Evolutionary conservation across 2,888 invertebrate genomes (phyloP), one percentile per base, ranked within the genome.

Genomic region (Torymus auratus): DNA sequence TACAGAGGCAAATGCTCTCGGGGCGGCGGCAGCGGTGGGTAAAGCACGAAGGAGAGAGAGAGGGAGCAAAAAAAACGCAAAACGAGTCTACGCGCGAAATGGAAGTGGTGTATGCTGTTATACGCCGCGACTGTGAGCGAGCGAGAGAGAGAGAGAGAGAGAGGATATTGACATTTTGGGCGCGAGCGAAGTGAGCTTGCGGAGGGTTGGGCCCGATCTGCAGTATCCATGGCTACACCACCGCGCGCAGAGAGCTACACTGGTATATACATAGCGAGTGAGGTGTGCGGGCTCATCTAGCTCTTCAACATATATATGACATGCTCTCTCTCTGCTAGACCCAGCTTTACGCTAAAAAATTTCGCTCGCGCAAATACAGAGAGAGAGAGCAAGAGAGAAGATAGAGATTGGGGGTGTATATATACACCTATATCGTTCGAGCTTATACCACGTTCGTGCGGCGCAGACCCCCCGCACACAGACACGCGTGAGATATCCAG

Each of bases 121-220:
- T 7, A 20, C 41, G 7, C 41, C 41, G 7, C 41, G 0, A 41
- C 28, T 41, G 7, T 41, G 20, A 52, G 72, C 61, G 72, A 68
- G 56, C 62, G n/a, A 12, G 52, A 20, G 53, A 55, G 78, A 64
- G 77, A 77, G 78, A 81, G 68, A 83, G 82, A 86, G 86, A 85
- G 87, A 87, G 88, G 88, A 89, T 90, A 90, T 89, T 88, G 90
- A 90, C 90, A 90, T 90, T 89, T 90, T 88, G 87, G 89, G 88
- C 85, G 87, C 55, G 15, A 15, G 58, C 61, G 56, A 13, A 13
- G 69, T 28, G 12, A 28, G 56, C n/a, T n/a, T 41, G 56, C n/a
- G 56, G 58, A 17, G 70, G n/a, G 20, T 14, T 17, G 50, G 50
- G 70, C 12, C 28, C 5, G 56, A 41, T 70, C 70, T 17, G 56